Evolutionary conservation across 2,888 invertebrate genomes (phyloP).

Genomic region (Phortica okadai): DNA sequence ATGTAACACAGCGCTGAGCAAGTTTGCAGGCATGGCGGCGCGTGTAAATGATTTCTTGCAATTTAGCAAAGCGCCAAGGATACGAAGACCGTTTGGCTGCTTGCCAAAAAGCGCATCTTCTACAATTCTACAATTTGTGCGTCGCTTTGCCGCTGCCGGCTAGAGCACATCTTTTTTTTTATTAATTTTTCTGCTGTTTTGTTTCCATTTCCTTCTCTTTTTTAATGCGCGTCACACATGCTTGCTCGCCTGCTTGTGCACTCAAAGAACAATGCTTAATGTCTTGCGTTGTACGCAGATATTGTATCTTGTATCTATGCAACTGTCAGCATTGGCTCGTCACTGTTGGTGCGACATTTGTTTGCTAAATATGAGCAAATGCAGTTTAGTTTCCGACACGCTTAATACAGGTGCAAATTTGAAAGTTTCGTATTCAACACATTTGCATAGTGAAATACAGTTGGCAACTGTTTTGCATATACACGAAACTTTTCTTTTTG

Average conservation of each 20-base stretch:
- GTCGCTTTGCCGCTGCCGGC: neutral
- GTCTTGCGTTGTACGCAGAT: neutral
- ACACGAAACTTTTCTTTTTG: too few relatives aligned
- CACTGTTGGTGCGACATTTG: neutral
- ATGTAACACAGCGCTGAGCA: neutral
- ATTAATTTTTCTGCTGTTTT: neutral
- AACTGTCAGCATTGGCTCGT: neutral
- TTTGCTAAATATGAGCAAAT: neutral
- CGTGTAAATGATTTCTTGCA: conserved; percentile 7
- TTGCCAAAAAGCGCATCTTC: conserved; percentile 27
- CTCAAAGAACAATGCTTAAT: neutral
- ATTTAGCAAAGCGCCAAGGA: conserved; percentile 2
- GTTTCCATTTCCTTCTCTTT: neutral
- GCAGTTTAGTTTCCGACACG: neutral
- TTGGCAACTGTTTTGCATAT: too few relatives aligned
- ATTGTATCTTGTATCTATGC: neutral
- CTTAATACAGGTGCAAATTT: neutral
- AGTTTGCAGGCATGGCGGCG: neutral
- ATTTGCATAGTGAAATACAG: too few relatives aligned
- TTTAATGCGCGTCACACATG: neutral
- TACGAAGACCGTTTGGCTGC: conserved; percentile 18
- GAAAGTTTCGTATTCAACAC: too few relatives aligned
- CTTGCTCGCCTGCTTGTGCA: neutral
- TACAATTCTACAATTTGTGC: neutral
- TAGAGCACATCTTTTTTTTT: neutral